These are phyloP conservation scores for Sarcophaga rosellei DNA, from an alignment of 2,888 invertebrate genomes.

Conservation along the genomic window DNA sequence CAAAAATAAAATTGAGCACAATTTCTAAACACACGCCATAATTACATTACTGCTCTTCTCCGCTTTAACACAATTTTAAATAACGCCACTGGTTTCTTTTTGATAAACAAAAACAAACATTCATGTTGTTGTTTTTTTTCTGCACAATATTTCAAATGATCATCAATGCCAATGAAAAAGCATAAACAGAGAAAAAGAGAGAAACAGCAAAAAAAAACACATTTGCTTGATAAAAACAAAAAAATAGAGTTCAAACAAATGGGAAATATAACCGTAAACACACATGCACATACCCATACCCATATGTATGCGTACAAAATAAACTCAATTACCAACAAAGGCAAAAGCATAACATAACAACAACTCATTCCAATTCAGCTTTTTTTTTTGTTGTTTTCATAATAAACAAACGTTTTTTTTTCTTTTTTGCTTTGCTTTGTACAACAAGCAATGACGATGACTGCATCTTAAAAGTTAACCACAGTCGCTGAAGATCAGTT, in stretches of 20 bases:
- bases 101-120: not conserved
- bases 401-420: not conserved
- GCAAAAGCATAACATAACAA: not conserved
- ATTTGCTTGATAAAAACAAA: slow-evolving; percentile 18
- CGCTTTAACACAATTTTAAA: slow-evolving; percentile 7
- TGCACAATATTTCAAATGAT: slow-evolving; percentile 3
- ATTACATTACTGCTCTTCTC: too few relatives aligned
- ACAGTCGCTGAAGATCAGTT: slow-evolving; percentile 55
- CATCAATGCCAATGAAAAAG: not conserved
- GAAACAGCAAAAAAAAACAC: not conserved
- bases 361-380: not conserved
- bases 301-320: not conserved
- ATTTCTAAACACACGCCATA: not conserved
- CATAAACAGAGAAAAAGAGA: not conserved
- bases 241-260: not conserved
- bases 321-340: not conserved
- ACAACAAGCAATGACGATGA: not conserved
- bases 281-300: too few relatives aligned
- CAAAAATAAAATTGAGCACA: too few relatives aligned
- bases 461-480: slow-evolving; percentile 29
- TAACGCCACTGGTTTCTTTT: slow-evolving; percentile 16
- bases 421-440: not conserved
- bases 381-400: slow-evolving; percentile 13
- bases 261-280: too few relatives aligned
- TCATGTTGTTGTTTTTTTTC: too few relatives aligned